Evolutionary conservation across 1,140 invertebrate species (phyloP), one percentile per base, ranked within the genome.

Genomic region (Phymastichus coffea): DNA sequence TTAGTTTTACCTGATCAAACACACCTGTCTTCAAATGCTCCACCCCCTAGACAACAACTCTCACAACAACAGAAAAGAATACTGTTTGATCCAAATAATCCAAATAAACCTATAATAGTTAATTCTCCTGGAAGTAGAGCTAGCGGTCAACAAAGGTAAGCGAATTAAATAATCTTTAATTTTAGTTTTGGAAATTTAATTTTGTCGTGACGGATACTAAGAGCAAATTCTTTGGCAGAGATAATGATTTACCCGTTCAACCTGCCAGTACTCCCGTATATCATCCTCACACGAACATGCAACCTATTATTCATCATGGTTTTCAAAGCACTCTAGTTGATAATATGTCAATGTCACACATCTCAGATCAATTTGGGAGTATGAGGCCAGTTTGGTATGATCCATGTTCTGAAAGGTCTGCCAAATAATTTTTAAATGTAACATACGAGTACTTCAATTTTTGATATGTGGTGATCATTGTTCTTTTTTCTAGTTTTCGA

Each of bases 61-160:
- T 12, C 53, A 9, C 70, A 70, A 23, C 74, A 74, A 52, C 81
- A 82, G 51, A 81, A 82, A 63, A 82, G 81, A 67, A 83, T 79
- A 7, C 67, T 89, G 14, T 88, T 84, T 70, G 85, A 89, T 75
- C 87, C 85, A 3, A 86, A 87, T 63, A 89, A 89, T 77, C 87
- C 87, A 2, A 81, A 81, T 62, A 87, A 86, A 74, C 87, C 87
- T 15, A 87, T 88, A 57, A 78, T 88, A 63, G 81, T 88, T 15
- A 82, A 77, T 58, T 77, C 82, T 25, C 64, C 80, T 25, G 80
- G 75, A 52, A 76, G 63, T 53, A 73, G 82, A 73, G 65, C 66
- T 23, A 65, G 57, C 35, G 20, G 66, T 23, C 71, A 72, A 52
- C 55, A 64, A 30, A 77, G 72, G 76, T 75, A 63, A n/a, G 14